Evolutionary conservation across 1,140 invertebrate species (phyloP).

Genomic region (Orchesella cincta): DNA sequence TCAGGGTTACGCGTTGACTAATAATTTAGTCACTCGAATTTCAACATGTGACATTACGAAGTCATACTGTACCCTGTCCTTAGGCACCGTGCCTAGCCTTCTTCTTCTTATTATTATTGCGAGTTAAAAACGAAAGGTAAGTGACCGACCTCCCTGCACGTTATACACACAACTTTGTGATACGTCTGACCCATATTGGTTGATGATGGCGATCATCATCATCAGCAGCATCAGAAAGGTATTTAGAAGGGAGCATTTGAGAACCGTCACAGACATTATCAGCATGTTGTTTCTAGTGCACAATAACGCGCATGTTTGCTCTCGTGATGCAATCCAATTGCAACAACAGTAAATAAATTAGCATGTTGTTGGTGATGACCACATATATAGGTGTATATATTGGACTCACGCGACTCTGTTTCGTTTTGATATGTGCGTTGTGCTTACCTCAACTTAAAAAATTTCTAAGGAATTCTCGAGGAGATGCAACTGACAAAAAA

Average conservation of each 20-base stretch:
- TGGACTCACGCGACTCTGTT: too few relatives aligned
- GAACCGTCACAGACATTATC: neutral
- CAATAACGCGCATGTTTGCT: neutral
- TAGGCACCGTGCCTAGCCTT: too few relatives aligned
- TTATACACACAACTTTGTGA: neutral
- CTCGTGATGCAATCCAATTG: slow-evolving; percentile 19
- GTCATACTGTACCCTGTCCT: too few relatives aligned
- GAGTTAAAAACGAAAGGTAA: slow-evolving; percentile 24
- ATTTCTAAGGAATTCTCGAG: too few relatives aligned
- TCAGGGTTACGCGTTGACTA: too few relatives aligned
- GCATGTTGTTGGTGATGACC: neutral
- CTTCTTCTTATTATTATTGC: too few relatives aligned
- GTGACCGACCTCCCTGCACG: slow-evolving; percentile 11
- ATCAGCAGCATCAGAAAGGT: too few relatives aligned
- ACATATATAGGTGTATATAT: too few relatives aligned
- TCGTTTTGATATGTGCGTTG: too few relatives aligned
- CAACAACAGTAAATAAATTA: neutral
- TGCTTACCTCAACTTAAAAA: too few relatives aligned
- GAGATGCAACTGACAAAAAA: neutral
- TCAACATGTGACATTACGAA: too few relatives aligned
- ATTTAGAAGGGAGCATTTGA: slow-evolving; percentile 8
- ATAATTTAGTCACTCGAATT: too few relatives aligned
- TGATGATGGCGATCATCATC: neutral
- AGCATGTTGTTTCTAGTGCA: neutral
- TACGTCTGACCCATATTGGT: slow-evolving; percentile 18